Evolutionary conservation across 92 coral and sea anemone species (phyloP), one percentile per base, ranked within the genome.

Genomic region (Montipora capitata): DNA sequence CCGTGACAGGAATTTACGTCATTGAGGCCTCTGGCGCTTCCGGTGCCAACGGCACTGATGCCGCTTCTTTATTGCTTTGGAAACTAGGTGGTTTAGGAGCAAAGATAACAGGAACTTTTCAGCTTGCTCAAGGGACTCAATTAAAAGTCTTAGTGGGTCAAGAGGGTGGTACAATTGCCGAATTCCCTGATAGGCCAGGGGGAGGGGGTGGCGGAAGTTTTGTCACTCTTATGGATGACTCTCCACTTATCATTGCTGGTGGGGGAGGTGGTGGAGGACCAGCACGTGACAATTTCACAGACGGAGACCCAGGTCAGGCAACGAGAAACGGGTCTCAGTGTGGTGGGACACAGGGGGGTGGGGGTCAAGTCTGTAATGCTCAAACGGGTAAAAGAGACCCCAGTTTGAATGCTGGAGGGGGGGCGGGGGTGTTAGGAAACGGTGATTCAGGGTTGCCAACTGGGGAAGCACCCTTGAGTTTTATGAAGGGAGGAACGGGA

Each of bases 131-230:
- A 17, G 91, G 91, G 11, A 61, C 74, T 0, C 40, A 66, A 57
- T 66, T 96, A 16, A 91, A 93, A 84, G 90, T 96, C 49, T 78
- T 96, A 14, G 95, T 96, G 4, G 99, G 99, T 2, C 99, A 96
- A 45, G 58, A 85, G 73, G 99, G 96, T 11, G 68, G 16, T 17
- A 18, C 70, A 38, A 11, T 2, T 10, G 15, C 69, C 40, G 38
- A 14, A 8, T 59, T 83, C 68, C 12, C 16, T 12, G 87, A 91
- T 5, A 15, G 52, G 15, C 89, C 94, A 2, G 99, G 99, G 80
- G 98, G 98, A 41, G 99, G 99, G 48, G 99, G 99, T 40, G 99
- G 99, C 7, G 99, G 99, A 10, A 87, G 86, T 3, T 95, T 93
- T 88, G 96, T 96, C 3, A 76, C 95, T 41, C 72, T 85, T 15